Evolutionary conservation across 2,113 vertebrate species (phyloP).

Genomic region (Ardeotis arabs): DNA sequence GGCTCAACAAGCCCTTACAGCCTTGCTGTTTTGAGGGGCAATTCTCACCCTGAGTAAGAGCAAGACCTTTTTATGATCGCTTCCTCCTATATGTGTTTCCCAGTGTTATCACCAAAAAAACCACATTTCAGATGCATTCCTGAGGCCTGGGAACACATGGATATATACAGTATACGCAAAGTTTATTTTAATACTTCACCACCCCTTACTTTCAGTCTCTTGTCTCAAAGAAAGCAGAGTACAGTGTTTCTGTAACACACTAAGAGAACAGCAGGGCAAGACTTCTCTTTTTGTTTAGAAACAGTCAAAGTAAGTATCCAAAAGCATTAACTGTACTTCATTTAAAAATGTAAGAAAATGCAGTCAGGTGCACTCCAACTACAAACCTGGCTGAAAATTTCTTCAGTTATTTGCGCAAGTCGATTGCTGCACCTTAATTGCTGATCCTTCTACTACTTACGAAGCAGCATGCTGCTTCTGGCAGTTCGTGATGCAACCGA

Average conservation of each 20-base stretch:
- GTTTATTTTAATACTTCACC: background rate
- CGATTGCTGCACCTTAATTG: background rate
- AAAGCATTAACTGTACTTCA: background rate
- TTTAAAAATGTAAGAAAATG: rapidly evolving
- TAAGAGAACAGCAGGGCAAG: rapidly evolving
- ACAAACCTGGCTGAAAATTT: background rate
- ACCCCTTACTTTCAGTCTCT: background rate
- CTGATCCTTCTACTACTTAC: background rate
- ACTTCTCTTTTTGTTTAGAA: background rate
- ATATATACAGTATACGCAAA: rapidly evolving
- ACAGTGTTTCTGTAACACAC: background rate
- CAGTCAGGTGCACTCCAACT: rapidly evolving
- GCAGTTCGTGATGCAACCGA: background rate
- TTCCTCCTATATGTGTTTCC: background rate
- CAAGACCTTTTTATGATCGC: background rate
- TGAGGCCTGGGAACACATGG: background rate
- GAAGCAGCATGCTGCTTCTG: background rate
- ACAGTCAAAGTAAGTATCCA: background rate
- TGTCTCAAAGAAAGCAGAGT: background rate
- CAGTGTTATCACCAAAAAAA: background rate
- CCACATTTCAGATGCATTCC: background rate
- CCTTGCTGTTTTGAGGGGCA: background rate
- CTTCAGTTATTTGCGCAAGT: background rate
- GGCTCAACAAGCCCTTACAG: rapidly evolving
- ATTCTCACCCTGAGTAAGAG: background rate